Base-by-base conservation (phyloP, 2,888 invertebrate species). In the Ichneumon xanthorius region DNA sequence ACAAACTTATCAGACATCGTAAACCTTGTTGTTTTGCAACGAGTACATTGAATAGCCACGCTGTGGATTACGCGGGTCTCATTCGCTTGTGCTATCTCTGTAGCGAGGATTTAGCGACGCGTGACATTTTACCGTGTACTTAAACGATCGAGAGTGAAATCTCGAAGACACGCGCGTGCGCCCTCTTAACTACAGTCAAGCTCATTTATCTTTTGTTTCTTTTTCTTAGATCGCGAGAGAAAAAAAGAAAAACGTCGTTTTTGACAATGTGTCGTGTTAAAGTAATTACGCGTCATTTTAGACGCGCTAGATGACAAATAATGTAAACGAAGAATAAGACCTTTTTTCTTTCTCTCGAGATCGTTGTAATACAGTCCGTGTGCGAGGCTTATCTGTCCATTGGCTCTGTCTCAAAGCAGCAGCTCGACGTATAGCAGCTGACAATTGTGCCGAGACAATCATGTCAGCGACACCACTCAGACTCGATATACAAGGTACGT, bases 401-500 rank as follows among this genome's bases (percentile, higher is more conserved):
- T 65, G 33, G 33, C 63, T 63, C 33, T 76, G 48, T 61, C 67
- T 68, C 45, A 30, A 70, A 70, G 48, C 37, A 40, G 48, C 61
- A 50, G 70, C 67, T 68, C 72, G 65, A 55, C 77, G 53, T 33
- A 58, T 61, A 80, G 63, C 75, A 65, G 80, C 80, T 80, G 76
- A 80, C 75, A 80, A 84, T 84, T 80, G 33, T 65, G 14, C 50
- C 14, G 50, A 40, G 78, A 76, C 48, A 37, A 84, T 58, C 68
- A 90, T 92, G 91, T 83, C 91, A 86, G 89, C 91, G 84, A 89
- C 88, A 40, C 90, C 91, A 75, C 88, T 92, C 50, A 90, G 88
- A 83, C 85, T 89, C 78, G 90, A 89, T 73, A 86, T 87, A 37
- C 84, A 88, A 61, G 90, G 90, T 91, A 89, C 55, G 89, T 88